These are phyloP conservation scores for Platichthys stellatus DNA, from an alignment of 2,113 vertebrate species.

Conservation along the genomic window DNA sequence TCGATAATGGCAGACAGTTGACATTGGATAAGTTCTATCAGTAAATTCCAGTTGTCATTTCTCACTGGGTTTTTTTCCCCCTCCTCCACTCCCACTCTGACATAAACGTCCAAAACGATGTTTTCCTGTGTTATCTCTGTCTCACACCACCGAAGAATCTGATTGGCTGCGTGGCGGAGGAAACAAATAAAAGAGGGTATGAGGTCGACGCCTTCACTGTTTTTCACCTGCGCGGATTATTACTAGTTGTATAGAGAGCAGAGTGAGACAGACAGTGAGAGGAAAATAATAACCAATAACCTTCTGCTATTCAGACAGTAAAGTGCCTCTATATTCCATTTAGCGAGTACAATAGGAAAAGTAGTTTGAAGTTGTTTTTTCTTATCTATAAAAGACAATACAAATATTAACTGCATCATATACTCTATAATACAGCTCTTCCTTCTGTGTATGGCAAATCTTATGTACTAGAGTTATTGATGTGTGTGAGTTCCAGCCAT, in stretches of 20 bases:
- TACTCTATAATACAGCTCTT: too few relatives aligned
- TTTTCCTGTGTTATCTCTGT: slow-evolving; percentile 56
- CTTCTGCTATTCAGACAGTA: not conserved
- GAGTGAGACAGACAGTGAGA: slow-evolving; percentile 5
- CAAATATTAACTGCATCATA: too few relatives aligned
- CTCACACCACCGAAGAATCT: slow-evolving; percentile 55
- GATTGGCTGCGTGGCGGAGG: slow-evolving; percentile 48
- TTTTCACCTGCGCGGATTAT: slow-evolving; percentile 27
- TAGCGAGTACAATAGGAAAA: not conserved
- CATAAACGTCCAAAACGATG: slow-evolving; percentile 31
- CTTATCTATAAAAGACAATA: too few relatives aligned
- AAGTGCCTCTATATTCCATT: not conserved
- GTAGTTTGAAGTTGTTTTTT: too few relatives aligned
- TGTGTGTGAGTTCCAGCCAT: too few relatives aligned
- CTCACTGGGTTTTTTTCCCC: not conserved
- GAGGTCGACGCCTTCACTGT: slow-evolving; percentile 10
- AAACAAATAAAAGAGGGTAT: not conserved
- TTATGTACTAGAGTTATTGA: too few relatives aligned
- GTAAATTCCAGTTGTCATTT: slow-evolving; percentile 59
- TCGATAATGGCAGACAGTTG: slow-evolving; percentile 45
- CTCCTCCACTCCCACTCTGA: slow-evolving; percentile 17
- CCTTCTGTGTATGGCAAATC: too few relatives aligned
- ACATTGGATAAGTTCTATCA: slow-evolving; percentile 46
- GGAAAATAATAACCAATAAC: not conserved
- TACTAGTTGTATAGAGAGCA: not conserved